Evolutionary conservation across 2,888 invertebrate genomes (phyloP).

Genomic region (Boloria selene): DNA sequence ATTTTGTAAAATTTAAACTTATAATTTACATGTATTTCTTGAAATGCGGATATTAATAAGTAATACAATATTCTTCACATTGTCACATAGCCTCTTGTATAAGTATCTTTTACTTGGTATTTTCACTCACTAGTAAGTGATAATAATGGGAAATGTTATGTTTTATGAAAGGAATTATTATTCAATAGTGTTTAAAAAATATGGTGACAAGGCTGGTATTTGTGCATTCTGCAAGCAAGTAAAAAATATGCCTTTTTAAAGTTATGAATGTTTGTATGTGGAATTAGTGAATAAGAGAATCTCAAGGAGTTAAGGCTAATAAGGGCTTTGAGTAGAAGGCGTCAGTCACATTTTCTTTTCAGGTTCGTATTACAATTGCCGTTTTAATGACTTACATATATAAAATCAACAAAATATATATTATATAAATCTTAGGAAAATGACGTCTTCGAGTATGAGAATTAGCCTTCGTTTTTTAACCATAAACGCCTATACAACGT

Average conservation of each 20-base stretch:
- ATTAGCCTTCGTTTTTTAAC: conserved; percentile 37
- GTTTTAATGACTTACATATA: too few species aligned
- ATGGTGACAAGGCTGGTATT: conserved; percentile 1
- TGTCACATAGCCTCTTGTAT: too few species aligned
- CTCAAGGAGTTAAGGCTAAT: conserved; percentile 43
- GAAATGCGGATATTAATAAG: too few species aligned
- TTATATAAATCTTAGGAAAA: too few species aligned
- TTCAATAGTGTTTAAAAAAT: neutral
- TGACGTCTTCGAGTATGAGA: neutral
- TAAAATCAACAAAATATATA: too few species aligned
- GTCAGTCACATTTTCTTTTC: neutral
- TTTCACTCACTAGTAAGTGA: too few species aligned
- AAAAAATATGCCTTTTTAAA: conserved; percentile 64
- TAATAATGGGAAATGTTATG: neutral
- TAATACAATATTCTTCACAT: too few species aligned
- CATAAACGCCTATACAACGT: conserved; percentile 12
- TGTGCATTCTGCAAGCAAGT: conserved; percentile 33
- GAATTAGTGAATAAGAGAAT: conserved; percentile 64
- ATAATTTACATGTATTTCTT: too few species aligned
- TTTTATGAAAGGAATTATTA: neutral
- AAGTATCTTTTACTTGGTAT: too few species aligned
- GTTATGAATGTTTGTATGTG: conserved; percentile 58
- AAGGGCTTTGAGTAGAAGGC: neutral
- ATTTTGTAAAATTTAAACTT: too few species aligned
- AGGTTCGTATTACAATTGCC: too few species aligned